Evolutionary conservation across 2,888 invertebrate genomes (phyloP).

Genomic region (Hirtodrosophila confusa): DNA sequence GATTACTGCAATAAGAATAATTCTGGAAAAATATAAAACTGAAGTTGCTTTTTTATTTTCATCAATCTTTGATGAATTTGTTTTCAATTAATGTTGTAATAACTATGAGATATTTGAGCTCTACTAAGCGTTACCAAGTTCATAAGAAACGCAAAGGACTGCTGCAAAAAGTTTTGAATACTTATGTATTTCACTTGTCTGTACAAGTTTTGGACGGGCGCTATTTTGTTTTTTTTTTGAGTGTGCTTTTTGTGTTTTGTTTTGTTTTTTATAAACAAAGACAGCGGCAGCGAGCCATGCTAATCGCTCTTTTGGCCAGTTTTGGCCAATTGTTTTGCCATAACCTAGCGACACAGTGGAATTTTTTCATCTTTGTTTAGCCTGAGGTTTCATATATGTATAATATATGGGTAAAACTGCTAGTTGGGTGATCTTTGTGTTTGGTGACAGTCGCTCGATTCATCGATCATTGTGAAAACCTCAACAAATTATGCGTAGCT

Average conservation of each 20-base stretch:
- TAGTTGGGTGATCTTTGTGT: conserved; percentile 18
- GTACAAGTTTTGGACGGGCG: conserved; percentile 62
- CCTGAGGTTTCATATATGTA: conserved; percentile 3
- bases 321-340: conserved; percentile 68
- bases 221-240: conserved; percentile 38
- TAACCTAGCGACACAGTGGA: conserved; percentile 64
- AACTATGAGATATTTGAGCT: neutral
- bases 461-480: conserved; percentile 53
- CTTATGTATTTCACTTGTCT: conserved; percentile 70
- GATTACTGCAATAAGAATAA: too few relatives aligned
- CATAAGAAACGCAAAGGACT: neutral
- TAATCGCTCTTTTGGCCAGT: conserved; percentile 62
- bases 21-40: too few relatives aligned
- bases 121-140: neutral
- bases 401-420: neutral
- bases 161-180: conserved; percentile 17
- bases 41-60: too few relatives aligned
- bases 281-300: conserved; percentile 56
- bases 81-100: neutral
- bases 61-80: neutral
- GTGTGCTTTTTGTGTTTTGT: conserved; percentile 19
- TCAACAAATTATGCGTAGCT: conserved; percentile 32
- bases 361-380: conserved; percentile 48
- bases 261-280: conserved; percentile 62
- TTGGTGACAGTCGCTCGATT: conserved; percentile 66